phyloP scores from a whole-genome alignment of 2,113 vertebrate genomes.

The Labeo catla region DNA sequence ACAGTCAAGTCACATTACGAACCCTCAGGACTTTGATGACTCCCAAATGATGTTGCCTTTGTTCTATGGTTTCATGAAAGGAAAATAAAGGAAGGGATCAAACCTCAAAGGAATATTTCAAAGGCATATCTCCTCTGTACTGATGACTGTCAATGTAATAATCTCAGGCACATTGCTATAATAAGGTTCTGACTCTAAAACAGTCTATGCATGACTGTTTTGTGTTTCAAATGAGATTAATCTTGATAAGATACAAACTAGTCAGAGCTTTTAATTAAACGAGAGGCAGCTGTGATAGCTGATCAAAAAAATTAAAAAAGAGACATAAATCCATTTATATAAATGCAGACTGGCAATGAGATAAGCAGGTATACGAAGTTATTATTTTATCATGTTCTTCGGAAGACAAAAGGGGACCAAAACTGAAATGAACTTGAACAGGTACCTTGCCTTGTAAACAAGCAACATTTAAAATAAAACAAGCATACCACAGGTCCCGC shows the following conservation, averaged over 20 bases:
- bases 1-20: neutral
- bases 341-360: neutral
- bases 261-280: neutral
- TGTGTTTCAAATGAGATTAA: neutral
- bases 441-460: neutral
- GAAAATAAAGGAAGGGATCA: slow-evolving; percentile 29
- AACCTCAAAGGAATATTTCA: slow-evolving; percentile 47
- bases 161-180: slow-evolving; percentile 21
- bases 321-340: neutral
- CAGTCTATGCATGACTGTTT: neutral
- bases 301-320: neutral
- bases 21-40: slow-evolving; percentile 13
- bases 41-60: slow-evolving; percentile 28
- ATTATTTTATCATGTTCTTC: neutral
- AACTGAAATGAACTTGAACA: slow-evolving; percentile 4
- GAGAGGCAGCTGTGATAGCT: slow-evolving; percentile 1
- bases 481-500: neutral
- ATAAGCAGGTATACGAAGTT: neutral
- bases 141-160: slow-evolving; percentile 17
- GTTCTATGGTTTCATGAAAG: slow-evolving; percentile 33
- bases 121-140: slow-evolving; percentile 20
- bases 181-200: slow-evolving; percentile 25
- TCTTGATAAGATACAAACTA: neutral
- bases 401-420: neutral
- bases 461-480: neutral